A percentile compares a stretch with the other conserved stretches of the same genome.
Conservation (phyloP, 2,113 vertebrate species). For the Hippocampus abdominalis region DNA sequence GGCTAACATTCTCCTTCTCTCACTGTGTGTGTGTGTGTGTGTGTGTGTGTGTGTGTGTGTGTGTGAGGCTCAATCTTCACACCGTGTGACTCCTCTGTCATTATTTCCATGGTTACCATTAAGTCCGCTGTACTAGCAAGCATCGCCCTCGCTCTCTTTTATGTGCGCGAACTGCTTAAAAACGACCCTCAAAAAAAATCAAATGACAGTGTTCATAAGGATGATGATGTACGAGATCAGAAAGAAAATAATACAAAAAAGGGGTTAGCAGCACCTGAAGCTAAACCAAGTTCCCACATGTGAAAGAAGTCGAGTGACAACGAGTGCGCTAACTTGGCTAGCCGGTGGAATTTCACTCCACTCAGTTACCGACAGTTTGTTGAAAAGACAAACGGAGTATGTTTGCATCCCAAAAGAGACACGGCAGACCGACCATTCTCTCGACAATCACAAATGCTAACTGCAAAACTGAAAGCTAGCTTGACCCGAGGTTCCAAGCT, state of each 20-base stretch:
- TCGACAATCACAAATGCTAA: no score
- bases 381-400: no score
- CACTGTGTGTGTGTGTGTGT: conserved; percentile 1
- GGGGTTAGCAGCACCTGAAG: not conserved
- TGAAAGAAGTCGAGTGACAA: no score
- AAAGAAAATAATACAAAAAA: not conserved
- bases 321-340: no score
- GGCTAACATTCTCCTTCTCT: conserved; percentile 31
- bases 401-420: no score
- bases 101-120: conserved; percentile 82
- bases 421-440: no score
- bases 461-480: not conserved
- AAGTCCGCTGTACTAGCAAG: conserved; percentile 67
- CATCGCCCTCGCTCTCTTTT: conserved; percentile 39
- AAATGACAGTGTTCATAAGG: not conserved
- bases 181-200: not conserved
- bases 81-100: conserved; percentile 72
- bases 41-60: conserved; percentile 12
- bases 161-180: conserved; percentile 21
- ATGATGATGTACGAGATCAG: not conserved
- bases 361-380: no score
- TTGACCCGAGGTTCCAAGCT: not conserved
- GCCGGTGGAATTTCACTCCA: no score
- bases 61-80: conserved; percentile 28
- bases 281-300: no score